Base-by-base conservation (phyloP, 2,888 invertebrate genomes). In the Noctuana brunneofusca region DNA sequence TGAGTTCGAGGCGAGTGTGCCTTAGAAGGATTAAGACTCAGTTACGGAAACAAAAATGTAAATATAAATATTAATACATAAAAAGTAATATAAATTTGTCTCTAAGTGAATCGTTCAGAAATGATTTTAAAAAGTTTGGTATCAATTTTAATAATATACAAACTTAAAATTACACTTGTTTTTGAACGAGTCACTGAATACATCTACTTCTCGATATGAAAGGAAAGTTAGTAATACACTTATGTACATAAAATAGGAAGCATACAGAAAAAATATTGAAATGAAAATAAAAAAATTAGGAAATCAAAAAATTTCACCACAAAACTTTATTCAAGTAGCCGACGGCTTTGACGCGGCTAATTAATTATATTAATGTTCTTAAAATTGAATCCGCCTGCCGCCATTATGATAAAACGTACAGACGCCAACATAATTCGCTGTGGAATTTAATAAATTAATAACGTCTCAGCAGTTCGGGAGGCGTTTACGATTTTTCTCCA, bases 1-100 rank as follows among this genome's bases (percentile, higher is more conserved):
- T 63, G 67, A 67, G 67, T 64, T 67, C 67, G 65, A 68, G 65
- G 66, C 66, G 71, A 80, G 75, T 75, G 75, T 75, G 82, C 81
- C 79, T 80, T 79, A 69, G 62, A 63, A 63, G 62, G 62, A 62
- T 50, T 50, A 12, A 56, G 62, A 56, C 24, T 63, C 24, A 60
- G 46, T 64, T 63, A 63, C 46, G 52, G 43, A 68, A 64, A 63
- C 32, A 66, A 65, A 66, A 64, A 60, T 63, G 58, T 63, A 52
- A 64, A 60, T 62, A 64, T 52, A 14, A 43, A 32, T 12, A 30
- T 11, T 20, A 11, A 35, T 32, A 27, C 11, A n/a, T 11, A 46
- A 46, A n/a, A 41, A 41, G 12, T 41, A 46, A 46, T 12, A 20
- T 46, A 43, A 18, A 8, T 0, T 9, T 22, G 6, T 11, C 18